Conservation (phyloP, 2,113 vertebrate genomes). For the Platichthys stellatus region DNA sequence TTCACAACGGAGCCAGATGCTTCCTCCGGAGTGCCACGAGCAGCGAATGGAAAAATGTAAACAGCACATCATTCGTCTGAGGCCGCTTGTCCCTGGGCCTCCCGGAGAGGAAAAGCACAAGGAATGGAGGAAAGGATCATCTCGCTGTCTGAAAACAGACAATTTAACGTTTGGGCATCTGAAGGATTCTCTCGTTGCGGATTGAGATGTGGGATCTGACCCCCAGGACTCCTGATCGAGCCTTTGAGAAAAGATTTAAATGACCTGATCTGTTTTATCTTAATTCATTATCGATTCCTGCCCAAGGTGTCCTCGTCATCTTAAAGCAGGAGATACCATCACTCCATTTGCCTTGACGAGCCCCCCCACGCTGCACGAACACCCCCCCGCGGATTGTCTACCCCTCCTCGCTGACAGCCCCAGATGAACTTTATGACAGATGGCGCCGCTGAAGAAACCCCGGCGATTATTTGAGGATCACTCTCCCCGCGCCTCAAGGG, state of each 20-base stretch:
- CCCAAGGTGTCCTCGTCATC: conserved; percentile 60
- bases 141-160: neutral
- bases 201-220: conserved; percentile 35
- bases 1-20: conserved; percentile 68
- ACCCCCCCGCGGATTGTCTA: conserved; percentile 7
- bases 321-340: conserved; percentile 42
- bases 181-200: neutral
- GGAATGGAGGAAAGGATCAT: neutral
- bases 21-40: conserved; percentile 40
- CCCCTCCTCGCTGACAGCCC: conserved; percentile 31
- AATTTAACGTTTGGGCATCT: conserved; percentile 1
- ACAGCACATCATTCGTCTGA: conserved; percentile 47
- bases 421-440: conserved; percentile 58
- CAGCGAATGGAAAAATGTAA: conserved; percentile 60
- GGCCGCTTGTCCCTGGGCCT: conserved; percentile 28
- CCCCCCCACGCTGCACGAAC: conserved; percentile 27
- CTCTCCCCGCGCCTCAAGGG: conserved; percentile 47
- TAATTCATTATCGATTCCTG: conserved; percentile 54
- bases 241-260: conserved; percentile 35
- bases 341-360: conserved; percentile 43
- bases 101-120: conserved; percentile 1
- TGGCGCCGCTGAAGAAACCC: conserved; percentile 54
- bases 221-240: conserved; percentile 11
- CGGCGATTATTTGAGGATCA: conserved; percentile 60
- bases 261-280: conserved; percentile 56